These are phyloP conservation scores for Variabilichromis moorii DNA, from an alignment of 2,113 vertebrate species.

Conservation along the genomic window DNA sequence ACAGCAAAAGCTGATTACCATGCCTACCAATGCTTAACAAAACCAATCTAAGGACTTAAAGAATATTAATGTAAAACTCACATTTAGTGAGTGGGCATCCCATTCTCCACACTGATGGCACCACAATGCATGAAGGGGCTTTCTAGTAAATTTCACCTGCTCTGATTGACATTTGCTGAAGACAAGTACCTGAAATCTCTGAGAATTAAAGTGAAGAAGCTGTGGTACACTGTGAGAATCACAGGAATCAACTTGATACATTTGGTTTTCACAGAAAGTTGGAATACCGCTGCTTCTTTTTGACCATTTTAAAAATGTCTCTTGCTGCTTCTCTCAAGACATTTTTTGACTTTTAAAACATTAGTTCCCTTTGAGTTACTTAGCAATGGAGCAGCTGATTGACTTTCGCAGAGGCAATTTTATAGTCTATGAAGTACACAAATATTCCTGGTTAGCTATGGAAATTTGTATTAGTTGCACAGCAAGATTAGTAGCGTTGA, in stretches of 20 bases:
- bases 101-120: not conserved
- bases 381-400: not conserved
- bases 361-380: not conserved
- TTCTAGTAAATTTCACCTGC: not conserved
- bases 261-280: not conserved
- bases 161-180: not conserved
- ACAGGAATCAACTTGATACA: not conserved
- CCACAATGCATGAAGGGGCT: not conserved
- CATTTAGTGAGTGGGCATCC: not conserved
- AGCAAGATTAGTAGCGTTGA: not conserved
- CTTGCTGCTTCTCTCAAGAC: not conserved
- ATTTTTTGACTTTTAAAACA: not conserved
- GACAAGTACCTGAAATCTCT: not conserved
- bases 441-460: not conserved
- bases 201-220: not conserved
- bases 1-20: not conserved
- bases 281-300: not conserved
- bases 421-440: not conserved
- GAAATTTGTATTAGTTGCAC: not conserved
- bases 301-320: not conserved
- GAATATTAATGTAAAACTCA: not conserved
- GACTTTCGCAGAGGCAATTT: no score
- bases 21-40: not conserved
- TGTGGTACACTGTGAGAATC: not conserved
- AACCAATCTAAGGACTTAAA: not conserved